A percentile compares a stretch with the other conserved stretches of the same genome.
Evolutionary conservation across 2,797 vertebrate species (phyloP).

Genomic region (Petrocephalus sullivani): DNA sequence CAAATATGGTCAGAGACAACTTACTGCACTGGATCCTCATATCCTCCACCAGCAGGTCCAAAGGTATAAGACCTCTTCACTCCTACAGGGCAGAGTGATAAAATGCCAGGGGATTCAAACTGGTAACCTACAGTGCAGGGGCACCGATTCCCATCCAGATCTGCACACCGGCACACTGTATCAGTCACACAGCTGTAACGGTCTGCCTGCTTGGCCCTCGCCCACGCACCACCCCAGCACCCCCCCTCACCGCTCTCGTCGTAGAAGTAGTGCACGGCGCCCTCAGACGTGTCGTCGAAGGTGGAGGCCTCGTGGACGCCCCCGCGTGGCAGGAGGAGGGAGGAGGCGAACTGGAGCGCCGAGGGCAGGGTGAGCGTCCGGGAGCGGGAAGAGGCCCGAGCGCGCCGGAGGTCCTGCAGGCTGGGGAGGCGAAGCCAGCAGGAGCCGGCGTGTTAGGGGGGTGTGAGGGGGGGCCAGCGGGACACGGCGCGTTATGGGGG

Average conservation of each 20-base stretch:
- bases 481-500: not conserved
- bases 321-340: conserved; percentile 72
- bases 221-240: not conserved
- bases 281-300: conserved; percentile 84
- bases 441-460: not conserved
- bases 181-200: not conserved
- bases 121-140: not conserved
- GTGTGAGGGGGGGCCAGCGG: not conserved
- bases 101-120: not conserved
- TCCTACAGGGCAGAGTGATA: conserved; percentile 52
- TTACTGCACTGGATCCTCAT: conserved; percentile 83
- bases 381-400: conserved; percentile 76
- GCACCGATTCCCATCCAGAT: not conserved
- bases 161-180: not conserved
- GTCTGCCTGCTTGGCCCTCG: not conserved
- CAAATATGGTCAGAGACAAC: conserved; percentile 33
- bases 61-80: conserved; percentile 85
- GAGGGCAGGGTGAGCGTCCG: conserved; percentile 77
- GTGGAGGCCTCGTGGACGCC: conserved; percentile 84
- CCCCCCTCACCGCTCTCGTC: conserved; percentile 80
- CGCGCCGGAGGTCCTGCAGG: conserved; percentile 79
- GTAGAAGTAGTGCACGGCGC: conserved; percentile 84
- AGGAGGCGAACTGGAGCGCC: conserved; percentile 82
- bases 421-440: conserved; percentile 41
- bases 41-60: conserved; percentile 78